Base-by-base conservation (phyloP, 2,888 invertebrate species). In the Brachyptera risi region DNA sequence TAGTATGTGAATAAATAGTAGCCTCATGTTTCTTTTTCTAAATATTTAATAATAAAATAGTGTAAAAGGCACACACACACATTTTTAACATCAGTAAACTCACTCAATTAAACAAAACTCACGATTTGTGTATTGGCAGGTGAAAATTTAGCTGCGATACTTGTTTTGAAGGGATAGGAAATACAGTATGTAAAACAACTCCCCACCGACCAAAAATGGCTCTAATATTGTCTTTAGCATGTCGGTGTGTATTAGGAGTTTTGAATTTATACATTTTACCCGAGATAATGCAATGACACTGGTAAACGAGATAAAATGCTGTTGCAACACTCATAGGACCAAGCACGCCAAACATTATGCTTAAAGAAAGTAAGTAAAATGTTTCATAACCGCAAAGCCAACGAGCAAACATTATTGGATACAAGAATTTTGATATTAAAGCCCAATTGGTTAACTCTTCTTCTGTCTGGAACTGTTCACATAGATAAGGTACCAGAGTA, bases 271-370 rank as follows among this genome's bases (percentile, higher is more conserved):
- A 19, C 3, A 54, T 54, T 4, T 23, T 35, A 2, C 54, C 54
- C 15, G 54, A 3, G 9, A 11, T 13, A 19, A 54, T 54, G 9
- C 54, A 37, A 37, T 54, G 19, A 15, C 19, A 21, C 23, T 54
- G 54, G n/a, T 54, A 54, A 11, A 54, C 4, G 13, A 19, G 9
- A n/a, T 54, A 64, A 31, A 47, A 44, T 4, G 58, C 27, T 37
- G 62, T 50, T n/a, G 47, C 50, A 9, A 62, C 21, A 15, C 50
- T 49, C 27, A 60, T 24, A 27, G 57, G 50, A 3, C 49, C 24
- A 11, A 57, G 56, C n/a, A 62, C 5, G 42, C 62, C 57, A 54
- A 62, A 57, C 27, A 64, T 4, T n/a, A 54, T 17, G 15, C 60
- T 51, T 17, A 60, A 21, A 23, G 37, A 24, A 19, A 64, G 21